phyloP scores from a whole-genome alignment of 2,113 vertebrate genomes.

The Campylomormyrus tamandua region DNA sequence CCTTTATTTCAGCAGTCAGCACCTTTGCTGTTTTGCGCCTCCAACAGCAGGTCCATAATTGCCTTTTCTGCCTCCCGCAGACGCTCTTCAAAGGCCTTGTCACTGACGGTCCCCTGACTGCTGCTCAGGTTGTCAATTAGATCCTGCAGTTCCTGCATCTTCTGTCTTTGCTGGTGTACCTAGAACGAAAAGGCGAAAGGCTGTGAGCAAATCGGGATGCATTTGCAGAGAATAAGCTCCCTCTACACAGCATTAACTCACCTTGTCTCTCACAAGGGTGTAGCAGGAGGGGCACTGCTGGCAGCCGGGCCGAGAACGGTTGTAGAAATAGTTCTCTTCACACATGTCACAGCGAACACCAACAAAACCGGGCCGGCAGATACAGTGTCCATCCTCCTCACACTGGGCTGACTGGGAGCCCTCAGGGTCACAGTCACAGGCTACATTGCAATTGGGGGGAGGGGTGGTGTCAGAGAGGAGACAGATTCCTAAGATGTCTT shows the following conservation, averaged over 20 bases:
- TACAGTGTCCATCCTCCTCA: slow-evolving; percentile 72
- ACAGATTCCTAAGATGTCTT: background rate
- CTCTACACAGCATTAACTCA: slow-evolving; percentile 31
- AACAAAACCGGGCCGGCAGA: slow-evolving; percentile 86
- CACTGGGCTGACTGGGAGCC: slow-evolving; percentile 81
- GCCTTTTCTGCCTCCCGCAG: slow-evolving; percentile 82
- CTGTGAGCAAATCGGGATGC: background rate
- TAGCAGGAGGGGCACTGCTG: slow-evolving; percentile 95
- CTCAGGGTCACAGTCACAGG: slow-evolving; percentile 89
- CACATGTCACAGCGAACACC: slow-evolving; percentile 88
- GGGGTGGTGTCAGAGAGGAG: background rate
- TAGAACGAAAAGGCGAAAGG: slow-evolving; percentile 33
- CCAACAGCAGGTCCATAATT: slow-evolving; percentile 74
- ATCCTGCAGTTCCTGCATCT: slow-evolving; percentile 79
- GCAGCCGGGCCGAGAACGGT: slow-evolving; percentile 82
- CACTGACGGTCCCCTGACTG: slow-evolving; percentile 71
- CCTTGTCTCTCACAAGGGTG: slow-evolving; percentile 88
- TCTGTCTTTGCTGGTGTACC: slow-evolving; percentile 87
- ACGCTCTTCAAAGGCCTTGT: slow-evolving; percentile 85
- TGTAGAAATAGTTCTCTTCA: slow-evolving; percentile 97
- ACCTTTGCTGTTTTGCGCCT: slow-evolving; percentile 89
- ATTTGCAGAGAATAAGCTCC: background rate
- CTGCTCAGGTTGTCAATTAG: slow-evolving; percentile 79
- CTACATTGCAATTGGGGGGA: slow-evolving; percentile 43
- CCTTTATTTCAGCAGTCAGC: background rate